Conservation (phyloP, 2,797 vertebrate genomes). For the Rachycentron canadum region DNA sequence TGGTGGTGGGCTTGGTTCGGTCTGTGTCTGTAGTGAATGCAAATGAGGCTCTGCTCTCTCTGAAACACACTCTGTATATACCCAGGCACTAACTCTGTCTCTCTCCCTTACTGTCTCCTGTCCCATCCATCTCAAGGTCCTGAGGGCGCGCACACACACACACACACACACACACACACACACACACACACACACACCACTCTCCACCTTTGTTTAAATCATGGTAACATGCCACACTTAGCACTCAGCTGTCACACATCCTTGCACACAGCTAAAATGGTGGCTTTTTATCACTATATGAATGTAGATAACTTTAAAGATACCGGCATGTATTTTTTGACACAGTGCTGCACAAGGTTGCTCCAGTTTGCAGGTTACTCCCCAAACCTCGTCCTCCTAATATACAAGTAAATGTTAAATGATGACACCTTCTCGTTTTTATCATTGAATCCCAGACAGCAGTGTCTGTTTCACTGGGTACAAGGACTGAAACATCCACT, state of each 20-base stretch:
- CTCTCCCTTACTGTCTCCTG: constrained; percentile 40
- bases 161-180: too few relatives aligned
- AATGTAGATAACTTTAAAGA: constrained; percentile 49
- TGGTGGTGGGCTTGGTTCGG: constrained; percentile 41
- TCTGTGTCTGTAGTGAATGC: constrained; percentile 74
- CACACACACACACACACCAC: constrained; percentile 22
- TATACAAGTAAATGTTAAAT: constrained; percentile 3
- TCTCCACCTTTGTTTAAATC: constrained; percentile 73
- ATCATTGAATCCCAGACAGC: not conserved
- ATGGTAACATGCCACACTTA: constrained; percentile 65
- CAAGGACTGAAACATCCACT: constrained; percentile 1
- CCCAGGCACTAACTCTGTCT: constrained; percentile 39
- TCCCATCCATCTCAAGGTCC: constrained; percentile 72
- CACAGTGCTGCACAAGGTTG: constrained; percentile 6
- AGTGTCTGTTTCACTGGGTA: not conserved
- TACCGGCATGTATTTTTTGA: constrained; percentile 18
- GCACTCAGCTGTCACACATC: constrained; percentile 47
- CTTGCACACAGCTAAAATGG: constrained; percentile 8
- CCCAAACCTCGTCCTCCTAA: not conserved
- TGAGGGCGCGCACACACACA: constrained; percentile 31
- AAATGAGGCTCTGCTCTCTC: constrained; percentile 66
- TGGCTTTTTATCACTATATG: constrained; percentile 54
- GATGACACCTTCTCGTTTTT: constrained; percentile 8
- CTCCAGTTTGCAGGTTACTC: constrained; percentile 7
- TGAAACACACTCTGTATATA: constrained; percentile 53